phyloP scores from a whole-genome alignment of 2,113 vertebrate species.

The Plectropomus leopardus region DNA sequence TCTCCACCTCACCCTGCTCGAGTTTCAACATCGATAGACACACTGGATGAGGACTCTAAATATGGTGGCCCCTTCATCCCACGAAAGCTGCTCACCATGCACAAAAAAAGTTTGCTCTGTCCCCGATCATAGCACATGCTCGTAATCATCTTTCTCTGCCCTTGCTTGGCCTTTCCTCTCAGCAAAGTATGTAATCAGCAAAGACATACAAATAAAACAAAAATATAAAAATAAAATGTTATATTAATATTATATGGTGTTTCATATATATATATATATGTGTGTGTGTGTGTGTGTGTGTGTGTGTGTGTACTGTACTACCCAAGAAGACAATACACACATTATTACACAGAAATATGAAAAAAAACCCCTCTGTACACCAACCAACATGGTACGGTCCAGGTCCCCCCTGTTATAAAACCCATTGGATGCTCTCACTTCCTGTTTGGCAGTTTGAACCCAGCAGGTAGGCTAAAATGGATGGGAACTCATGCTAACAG shows the following conservation, averaged over 20 bases:
- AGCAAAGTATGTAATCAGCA: too few species aligned
- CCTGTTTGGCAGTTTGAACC: background rate
- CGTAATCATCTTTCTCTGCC: background rate
- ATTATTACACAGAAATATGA: background rate
- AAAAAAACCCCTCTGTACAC: background rate
- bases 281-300: too few species aligned
- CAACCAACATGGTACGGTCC: background rate
- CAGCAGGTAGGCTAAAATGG: background rate
- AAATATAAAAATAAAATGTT: too few species aligned
- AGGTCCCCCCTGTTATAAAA: background rate
- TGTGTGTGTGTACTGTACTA: too few species aligned
- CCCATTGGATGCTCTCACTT: background rate
- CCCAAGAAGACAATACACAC: too few species aligned
- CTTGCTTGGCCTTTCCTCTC: background rate
- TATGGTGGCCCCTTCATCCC: background rate
- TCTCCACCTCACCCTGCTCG: slow-evolving; percentile 15
- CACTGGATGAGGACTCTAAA: slow-evolving; percentile 17
- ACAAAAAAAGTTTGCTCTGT: slow-evolving; percentile 3
- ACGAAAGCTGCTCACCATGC: slow-evolving; percentile 9
- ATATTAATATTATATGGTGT: too few species aligned
- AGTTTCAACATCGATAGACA: slow-evolving; percentile 37
- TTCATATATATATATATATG: background rate
- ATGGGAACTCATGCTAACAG: too few species aligned
- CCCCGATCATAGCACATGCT: background rate
- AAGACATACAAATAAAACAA: too few species aligned